Evolutionary conservation across 2,113 vertebrate species (phyloP).

Genomic region (Albula glossodonta): DNA sequence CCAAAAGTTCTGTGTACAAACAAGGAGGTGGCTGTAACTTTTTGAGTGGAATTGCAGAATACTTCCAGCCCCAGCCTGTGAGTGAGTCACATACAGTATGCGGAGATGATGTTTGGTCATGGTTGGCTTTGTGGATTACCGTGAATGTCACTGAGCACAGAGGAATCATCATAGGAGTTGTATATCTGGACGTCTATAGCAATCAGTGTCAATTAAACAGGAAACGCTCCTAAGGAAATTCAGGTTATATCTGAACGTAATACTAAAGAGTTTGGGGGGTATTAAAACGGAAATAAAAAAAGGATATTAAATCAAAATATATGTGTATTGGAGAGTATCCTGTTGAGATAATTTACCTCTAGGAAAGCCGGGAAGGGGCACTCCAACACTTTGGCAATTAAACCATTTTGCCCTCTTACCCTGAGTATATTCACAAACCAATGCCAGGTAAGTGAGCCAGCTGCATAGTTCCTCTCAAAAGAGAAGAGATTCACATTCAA

Average conservation of each 20-base stretch:
- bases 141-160: constrained; percentile 72
- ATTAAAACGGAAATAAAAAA: neutral
- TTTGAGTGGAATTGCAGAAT: neutral
- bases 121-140: constrained; percentile 13
- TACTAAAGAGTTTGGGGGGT: neutral
- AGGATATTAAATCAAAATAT: too few relatives aligned
- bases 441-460: too few relatives aligned
- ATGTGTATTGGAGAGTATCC: too few relatives aligned
- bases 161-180: constrained; percentile 46
- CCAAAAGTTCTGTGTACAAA: neutral
- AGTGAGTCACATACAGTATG: neutral
- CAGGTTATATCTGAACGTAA: neutral
- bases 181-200: constrained; percentile 64
- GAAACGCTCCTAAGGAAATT: constrained; percentile 8
- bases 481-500: too few relatives aligned
- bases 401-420: too few relatives aligned
- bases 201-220: constrained; percentile 47
- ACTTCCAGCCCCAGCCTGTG: neutral
- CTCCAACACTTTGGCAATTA: too few relatives aligned
- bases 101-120: neutral
- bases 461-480: too few relatives aligned
- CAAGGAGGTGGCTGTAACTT: neutral
- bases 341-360: too few relatives aligned
- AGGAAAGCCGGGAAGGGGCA: too few relatives aligned
- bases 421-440: too few relatives aligned